phyloP scores from a whole-genome alignment of 2,888 invertebrate species.

The Pyrochroa serraticornis region DNA sequence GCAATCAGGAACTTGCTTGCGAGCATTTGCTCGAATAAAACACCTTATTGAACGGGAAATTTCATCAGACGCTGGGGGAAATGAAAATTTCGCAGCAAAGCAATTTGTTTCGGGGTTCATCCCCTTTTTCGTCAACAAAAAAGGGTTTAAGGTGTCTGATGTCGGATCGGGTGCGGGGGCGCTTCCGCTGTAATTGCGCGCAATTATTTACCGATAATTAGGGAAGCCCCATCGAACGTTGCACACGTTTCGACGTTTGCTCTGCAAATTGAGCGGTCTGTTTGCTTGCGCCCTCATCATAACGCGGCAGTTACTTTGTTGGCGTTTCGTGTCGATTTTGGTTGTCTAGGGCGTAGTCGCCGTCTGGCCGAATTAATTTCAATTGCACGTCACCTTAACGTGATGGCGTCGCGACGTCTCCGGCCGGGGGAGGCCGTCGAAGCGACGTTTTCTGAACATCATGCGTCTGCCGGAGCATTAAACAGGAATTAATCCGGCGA shows the following conservation, averaged over 20 bases:
- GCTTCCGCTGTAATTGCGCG: constrained; percentile 26
- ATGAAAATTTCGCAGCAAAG: not conserved
- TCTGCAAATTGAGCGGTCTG: constrained; percentile 1
- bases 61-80: not conserved
- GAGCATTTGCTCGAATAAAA: not conserved
- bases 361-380: not conserved
- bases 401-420: too few relatives aligned
- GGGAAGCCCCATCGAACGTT: not conserved
- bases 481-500: constrained; percentile 35
- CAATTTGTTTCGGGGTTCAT: too few relatives aligned
- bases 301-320: not conserved
- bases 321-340: not conserved
- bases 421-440: not conserved
- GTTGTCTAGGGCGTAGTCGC: not conserved
- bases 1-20: too few relatives aligned
- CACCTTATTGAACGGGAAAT: not conserved
- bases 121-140: too few relatives aligned
- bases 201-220: constrained; percentile 19
- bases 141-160: too few relatives aligned
- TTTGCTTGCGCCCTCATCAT: constrained; percentile 6
- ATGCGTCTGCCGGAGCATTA: constrained; percentile 24
- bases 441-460: not conserved
- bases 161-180: not conserved
- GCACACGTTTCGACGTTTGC: constrained; percentile 1
- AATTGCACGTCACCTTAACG: not conserved